Percentiles rank a stretch among this genome's conserved stretches.
Evolutionary conservation across 2,113 vertebrate genomes (phyloP).

Genomic region (Datnioides undecimradiatus): DNA sequence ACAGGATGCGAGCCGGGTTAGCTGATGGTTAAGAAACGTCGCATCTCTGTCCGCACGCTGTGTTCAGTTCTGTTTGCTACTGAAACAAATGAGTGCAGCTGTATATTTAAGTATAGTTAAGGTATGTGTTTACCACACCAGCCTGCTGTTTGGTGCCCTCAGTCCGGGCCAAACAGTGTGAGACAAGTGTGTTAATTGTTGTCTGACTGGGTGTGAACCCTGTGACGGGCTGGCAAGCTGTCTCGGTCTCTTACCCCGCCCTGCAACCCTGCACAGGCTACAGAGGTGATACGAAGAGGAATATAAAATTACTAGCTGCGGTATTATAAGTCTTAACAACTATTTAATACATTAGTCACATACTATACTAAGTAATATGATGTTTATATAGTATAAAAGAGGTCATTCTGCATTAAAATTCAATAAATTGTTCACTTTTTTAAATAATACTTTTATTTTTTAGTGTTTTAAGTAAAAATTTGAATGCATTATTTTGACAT

Average conservation of each 20-base stretch:
- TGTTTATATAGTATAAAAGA: too few species aligned
- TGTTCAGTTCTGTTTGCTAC: neutral
- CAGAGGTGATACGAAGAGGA: neutral
- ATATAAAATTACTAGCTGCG: neutral
- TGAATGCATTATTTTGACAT: neutral
- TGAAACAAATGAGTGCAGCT: neutral
- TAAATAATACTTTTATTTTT: neutral
- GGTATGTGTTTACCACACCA: too few species aligned
- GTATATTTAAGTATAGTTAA: too few species aligned
- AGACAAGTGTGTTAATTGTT: neutral
- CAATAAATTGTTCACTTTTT: too few species aligned
- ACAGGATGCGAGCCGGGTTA: constrained; percentile 25
- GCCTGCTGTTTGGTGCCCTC: neutral
- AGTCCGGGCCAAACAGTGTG: too few species aligned
- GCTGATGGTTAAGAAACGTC: neutral
- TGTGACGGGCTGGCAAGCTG: neutral
- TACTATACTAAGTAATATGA: too few species aligned
- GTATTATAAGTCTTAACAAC: neutral
- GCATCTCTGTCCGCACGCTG: neutral
- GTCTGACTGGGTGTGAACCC: neutral
- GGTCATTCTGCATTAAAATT: too few species aligned
- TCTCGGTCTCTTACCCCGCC: neutral
- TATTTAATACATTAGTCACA: neutral
- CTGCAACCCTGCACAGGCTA: neutral
- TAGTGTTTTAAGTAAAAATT: neutral